Evolutionary conservation across 1,140 invertebrate genomes (phyloP), one percentile per base, ranked within the genome.

Genomic region (Trichoplusia ni): DNA sequence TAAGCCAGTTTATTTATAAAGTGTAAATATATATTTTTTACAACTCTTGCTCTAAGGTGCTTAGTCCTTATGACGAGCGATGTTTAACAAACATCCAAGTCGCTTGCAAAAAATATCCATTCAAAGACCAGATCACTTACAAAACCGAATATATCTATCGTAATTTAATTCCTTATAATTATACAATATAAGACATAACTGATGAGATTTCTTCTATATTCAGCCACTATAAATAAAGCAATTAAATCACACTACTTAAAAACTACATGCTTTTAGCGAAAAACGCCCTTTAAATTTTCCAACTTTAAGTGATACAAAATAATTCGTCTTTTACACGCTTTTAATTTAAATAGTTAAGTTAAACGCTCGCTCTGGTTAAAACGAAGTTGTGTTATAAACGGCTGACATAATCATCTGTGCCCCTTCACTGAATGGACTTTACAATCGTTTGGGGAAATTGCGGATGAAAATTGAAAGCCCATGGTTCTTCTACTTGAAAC

Each of bases 401-500:
- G 33, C 19, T 25, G 21, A 11, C 33, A 40, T 38, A 62, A 49
- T 62, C 51, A 62, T 62, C 23, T 51, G 31, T 18, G 29, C 44
- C 40, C 35, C 46, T 62, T 33, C 51, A 18, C 21, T 21, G 33
- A 51, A 62, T 51, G 44, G 35, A 60, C 16, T 60, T 60, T 60
- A 60, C 46, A 58, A 60, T 37, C 18, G 42, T 49, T 51, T 35
- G 18, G 23, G 42, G 16, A 46, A 47, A 60, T 25, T 16, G 35
- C 35, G 40, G 40, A 54, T 60, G 56, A 18, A 47, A 60, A 47
- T 60, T 60, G 42, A 33, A 60, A 60, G 25, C 38, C 19, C 19
- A 25, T 19, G 9, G 29, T 19, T 29, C 40, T 46, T 47, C 23
- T 25, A 16, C 29, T 47, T 9, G 44, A 6, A 14, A 47, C n/a